Conservation (phyloP, 2,113 vertebrate genomes). For the Falco punctatus region DNA sequence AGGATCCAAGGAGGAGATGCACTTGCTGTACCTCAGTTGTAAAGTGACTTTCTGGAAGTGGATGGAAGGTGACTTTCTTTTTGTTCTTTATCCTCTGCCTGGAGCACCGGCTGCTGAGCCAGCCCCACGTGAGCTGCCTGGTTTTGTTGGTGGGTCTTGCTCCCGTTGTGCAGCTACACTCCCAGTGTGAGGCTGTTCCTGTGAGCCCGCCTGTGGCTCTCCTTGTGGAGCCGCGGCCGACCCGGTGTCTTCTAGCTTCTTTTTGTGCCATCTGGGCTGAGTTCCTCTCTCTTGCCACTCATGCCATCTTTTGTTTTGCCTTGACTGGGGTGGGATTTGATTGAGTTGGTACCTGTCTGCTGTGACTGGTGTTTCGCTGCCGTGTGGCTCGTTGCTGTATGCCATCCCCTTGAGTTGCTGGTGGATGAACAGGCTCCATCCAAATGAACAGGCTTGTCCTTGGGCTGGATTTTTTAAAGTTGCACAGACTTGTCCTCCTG, state of each 20-base stretch:
- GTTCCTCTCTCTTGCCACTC: background rate
- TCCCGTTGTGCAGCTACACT: rapidly evolving
- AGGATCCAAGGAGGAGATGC: background rate
- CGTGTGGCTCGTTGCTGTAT: background rate
- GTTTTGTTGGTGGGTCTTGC: background rate
- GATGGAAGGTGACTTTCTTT: background rate
- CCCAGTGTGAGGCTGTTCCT: background rate
- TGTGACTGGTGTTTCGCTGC: background rate
- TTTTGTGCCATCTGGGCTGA: background rate
- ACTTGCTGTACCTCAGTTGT: background rate
- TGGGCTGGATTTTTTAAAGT: background rate
- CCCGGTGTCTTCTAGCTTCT: background rate
- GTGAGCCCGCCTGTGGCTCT: background rate
- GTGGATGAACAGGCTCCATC: background rate
- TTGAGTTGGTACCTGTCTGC: background rate
- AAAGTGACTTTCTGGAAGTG: background rate
- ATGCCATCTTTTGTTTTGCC: background rate
- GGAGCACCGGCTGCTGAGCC: background rate
- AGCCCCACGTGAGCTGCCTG: background rate
- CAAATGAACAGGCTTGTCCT: background rate
- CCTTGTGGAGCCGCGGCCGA: rapidly evolving
- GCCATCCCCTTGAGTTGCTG: background rate
- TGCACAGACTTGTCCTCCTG: background rate
- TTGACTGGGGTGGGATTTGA: background rate
- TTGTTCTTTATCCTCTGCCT: background rate